phyloP scores from a whole-genome alignment of 2,888 invertebrate species.

The Alitta virens region DNA sequence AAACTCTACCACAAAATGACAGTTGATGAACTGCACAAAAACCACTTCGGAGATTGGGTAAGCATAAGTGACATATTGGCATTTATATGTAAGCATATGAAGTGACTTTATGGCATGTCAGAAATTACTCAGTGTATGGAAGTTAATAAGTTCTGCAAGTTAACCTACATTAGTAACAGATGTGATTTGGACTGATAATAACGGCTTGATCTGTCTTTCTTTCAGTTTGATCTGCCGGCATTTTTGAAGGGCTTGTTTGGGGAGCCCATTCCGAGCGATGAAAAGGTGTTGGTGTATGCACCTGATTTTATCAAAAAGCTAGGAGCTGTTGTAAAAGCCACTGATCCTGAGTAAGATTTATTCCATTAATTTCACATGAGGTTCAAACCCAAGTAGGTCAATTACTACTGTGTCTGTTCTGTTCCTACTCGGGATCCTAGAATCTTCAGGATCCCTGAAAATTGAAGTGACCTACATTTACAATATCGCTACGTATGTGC shows the following conservation, averaged over 20 bases:
- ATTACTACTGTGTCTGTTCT: too few relatives aligned
- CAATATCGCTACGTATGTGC: too few relatives aligned
- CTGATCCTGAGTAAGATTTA: constrained; percentile 5
- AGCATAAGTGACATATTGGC: neutral
- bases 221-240: neutral
- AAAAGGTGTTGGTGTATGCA: constrained; percentile 7
- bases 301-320: neutral
- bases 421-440: too few relatives aligned
- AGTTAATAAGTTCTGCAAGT: neutral
- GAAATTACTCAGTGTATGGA: too few relatives aligned
- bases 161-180: neutral
- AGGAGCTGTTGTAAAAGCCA: neutral
- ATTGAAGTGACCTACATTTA: too few relatives aligned
- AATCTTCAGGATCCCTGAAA: too few relatives aligned
- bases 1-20: constrained; percentile 16
- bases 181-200: too few relatives aligned
- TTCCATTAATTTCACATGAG: too few relatives aligned
- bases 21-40: constrained; percentile 3
- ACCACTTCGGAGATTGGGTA: constrained; percentile 6
- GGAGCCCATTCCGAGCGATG: neutral
- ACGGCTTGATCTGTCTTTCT: too few relatives aligned
- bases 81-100: too few relatives aligned
- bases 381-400: too few relatives aligned
- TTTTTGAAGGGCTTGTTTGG: constrained; percentile 1
- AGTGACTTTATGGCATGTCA: too few relatives aligned